Evolutionary conservation across 2,888 invertebrate genomes (phyloP).

Genomic region (Netelia virgata): DNA sequence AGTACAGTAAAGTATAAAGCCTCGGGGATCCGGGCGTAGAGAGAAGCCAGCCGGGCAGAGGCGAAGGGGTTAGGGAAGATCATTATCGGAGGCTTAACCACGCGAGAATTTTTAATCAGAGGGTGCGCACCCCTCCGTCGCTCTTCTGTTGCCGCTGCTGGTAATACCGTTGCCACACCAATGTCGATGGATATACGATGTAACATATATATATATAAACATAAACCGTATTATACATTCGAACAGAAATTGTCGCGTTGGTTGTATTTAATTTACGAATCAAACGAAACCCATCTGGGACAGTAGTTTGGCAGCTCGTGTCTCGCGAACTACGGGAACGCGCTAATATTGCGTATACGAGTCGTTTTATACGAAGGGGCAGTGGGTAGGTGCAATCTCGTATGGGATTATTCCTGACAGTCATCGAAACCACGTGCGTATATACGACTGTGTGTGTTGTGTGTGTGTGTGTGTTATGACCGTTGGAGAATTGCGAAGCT

Average conservation of each 20-base stretch:
- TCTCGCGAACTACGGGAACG: constrained; percentile 10
- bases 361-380: not conserved
- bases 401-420: constrained; percentile 76
- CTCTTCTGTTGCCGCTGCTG: constrained; percentile 64
- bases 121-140: constrained; percentile 83
- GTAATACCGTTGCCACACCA: constrained; percentile 79
- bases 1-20: constrained; percentile 52
- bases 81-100: constrained; percentile 85
- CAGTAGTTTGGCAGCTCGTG: constrained; percentile 75
- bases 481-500: not conserved
- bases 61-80: constrained; percentile 84
- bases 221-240: constrained; percentile 72
- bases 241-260: constrained; percentile 80
- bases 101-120: constrained; percentile 85
- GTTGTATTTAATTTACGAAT: constrained; percentile 73
- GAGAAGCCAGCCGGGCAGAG: constrained; percentile 57
- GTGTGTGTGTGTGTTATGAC: not conserved
- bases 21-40: constrained; percentile 68
- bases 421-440: constrained; percentile 79
- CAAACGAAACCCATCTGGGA: constrained; percentile 67
- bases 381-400: constrained; percentile 76
- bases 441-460: no score
- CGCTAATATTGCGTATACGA: not conserved
- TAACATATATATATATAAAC: constrained; percentile 10
- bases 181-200: constrained; percentile 41